phyloP scores from a whole-genome alignment of 2,113 vertebrate species.

The Cyprinodon variegatus region DNA sequence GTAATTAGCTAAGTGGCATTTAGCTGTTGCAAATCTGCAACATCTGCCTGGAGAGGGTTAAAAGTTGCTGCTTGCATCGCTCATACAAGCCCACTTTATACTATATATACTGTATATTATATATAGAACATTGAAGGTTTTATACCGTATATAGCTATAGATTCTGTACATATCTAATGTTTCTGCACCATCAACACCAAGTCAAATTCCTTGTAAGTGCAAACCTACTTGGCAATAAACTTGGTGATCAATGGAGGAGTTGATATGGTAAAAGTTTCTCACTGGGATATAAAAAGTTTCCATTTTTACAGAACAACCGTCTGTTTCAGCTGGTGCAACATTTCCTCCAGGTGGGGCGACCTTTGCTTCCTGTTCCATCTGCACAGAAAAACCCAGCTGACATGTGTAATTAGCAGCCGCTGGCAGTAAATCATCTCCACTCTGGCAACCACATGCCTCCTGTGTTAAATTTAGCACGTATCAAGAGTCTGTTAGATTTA shows the following conservation, averaged over 20 bases:
- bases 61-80: too few relatives aligned
- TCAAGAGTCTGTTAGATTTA: conserved; percentile 23
- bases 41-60: too few relatives aligned
- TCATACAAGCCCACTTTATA: too few relatives aligned
- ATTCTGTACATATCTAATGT: too few relatives aligned
- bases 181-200: too few relatives aligned
- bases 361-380: conserved; percentile 50
- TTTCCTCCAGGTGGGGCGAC: conserved; percentile 63
- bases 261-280: conserved; percentile 25
- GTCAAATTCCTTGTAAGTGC: too few relatives aligned
- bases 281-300: conserved; percentile 38
- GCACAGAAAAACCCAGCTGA: conserved; percentile 54
- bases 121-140: too few relatives aligned
- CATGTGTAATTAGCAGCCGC: conserved; percentile 56
- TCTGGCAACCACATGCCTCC: not conserved
- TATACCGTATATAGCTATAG: too few relatives aligned
- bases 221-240: too few relatives aligned
- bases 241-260: not conserved
- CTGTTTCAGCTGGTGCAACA: conserved; percentile 36
- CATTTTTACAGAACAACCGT: conserved; percentile 35
- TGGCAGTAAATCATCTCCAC: conserved; percentile 42
- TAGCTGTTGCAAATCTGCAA: too few relatives aligned
- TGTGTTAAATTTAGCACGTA: conserved; percentile 56
- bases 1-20: too few relatives aligned
- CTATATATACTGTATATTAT: too few relatives aligned